These are phyloP conservation scores for Idaea straminata DNA, from an alignment of 2,888 invertebrate species.

Conservation along the genomic window DNA sequence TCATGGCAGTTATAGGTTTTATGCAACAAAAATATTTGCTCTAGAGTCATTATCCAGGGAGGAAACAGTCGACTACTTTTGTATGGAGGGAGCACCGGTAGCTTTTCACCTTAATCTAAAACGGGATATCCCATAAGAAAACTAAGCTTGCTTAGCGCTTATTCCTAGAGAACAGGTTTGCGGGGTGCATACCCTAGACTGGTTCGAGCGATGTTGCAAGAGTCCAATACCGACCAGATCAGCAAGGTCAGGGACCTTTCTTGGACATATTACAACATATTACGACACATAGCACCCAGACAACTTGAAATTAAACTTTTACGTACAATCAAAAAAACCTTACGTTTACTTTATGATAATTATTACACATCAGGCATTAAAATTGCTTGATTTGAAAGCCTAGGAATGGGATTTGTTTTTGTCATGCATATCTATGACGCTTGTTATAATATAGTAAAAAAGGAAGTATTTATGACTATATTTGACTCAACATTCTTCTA, in stretches of 20 bases:
- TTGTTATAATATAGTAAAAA: too few relatives aligned
- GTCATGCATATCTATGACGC: too few relatives aligned
- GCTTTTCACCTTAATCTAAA: background rate
- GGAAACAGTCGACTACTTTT: too few relatives aligned
- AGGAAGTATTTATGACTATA: too few relatives aligned
- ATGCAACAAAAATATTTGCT: too few relatives aligned
- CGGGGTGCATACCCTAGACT: slow-evolving; percentile 6
- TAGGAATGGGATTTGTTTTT: too few relatives aligned
- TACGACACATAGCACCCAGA: slow-evolving; percentile 8
- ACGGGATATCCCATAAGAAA: background rate
- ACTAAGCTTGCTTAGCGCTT: background rate
- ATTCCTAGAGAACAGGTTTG: background rate
- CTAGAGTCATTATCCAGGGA: too few relatives aligned
- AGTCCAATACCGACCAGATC: background rate
- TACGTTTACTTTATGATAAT: background rate
- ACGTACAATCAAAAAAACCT: background rate
- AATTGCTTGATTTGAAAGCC: too few relatives aligned
- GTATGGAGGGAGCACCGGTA: too few relatives aligned
- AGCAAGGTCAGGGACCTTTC: slow-evolving; percentile 13
- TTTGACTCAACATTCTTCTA: too few relatives aligned
- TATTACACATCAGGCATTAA: background rate
- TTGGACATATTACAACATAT: slow-evolving; percentile 6
- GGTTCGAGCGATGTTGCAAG: slow-evolving; percentile 5
- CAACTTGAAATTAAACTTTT: slow-evolving; percentile 9
- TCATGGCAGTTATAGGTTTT: too few relatives aligned